Percentiles rank a stretch among this genome's conserved stretches.
Evolutionary conservation across 2,888 invertebrate genomes (phyloP).

Genomic region (Macaria notata): DNA sequence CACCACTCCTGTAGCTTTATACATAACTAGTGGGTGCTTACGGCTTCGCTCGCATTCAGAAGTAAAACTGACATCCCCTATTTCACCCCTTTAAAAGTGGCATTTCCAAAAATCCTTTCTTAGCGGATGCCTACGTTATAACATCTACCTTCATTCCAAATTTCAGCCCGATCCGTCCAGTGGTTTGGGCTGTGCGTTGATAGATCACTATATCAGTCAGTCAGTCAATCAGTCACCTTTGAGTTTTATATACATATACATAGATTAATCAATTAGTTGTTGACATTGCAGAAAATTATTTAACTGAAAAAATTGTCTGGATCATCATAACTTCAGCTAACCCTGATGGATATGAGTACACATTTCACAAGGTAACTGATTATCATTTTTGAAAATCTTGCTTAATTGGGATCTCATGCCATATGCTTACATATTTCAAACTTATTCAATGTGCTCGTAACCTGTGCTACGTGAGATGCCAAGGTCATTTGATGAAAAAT

Average conservation of each 20-base stretch:
- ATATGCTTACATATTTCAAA: constrained; percentile 16
- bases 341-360: constrained; percentile 89
- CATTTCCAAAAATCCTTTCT: too few species aligned
- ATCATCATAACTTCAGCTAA: constrained; percentile 85
- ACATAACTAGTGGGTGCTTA: too few species aligned
- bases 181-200: too few species aligned
- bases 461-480: constrained; percentile 26
- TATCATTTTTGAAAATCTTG: constrained; percentile 6
- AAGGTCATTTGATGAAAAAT: constrained; percentile 8
- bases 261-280: constrained; percentile 85
- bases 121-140: too few species aligned
- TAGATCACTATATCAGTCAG: too few species aligned
- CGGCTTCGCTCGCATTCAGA: too few species aligned
- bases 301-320: constrained; percentile 85
- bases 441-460: constrained; percentile 16
- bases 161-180: too few species aligned
- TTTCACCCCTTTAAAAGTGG: too few species aligned
- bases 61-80: too few species aligned
- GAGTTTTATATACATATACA: too few species aligned
- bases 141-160: too few species aligned
- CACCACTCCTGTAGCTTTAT: constrained; percentile 85
- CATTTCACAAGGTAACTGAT: constrained; percentile 70
- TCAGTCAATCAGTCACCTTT: too few species aligned
- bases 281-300: constrained; percentile 67
- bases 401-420: constrained; percentile 23